Base-by-base conservation (phyloP, 1,140 invertebrate species). In the Grapholita molesta region DNA sequence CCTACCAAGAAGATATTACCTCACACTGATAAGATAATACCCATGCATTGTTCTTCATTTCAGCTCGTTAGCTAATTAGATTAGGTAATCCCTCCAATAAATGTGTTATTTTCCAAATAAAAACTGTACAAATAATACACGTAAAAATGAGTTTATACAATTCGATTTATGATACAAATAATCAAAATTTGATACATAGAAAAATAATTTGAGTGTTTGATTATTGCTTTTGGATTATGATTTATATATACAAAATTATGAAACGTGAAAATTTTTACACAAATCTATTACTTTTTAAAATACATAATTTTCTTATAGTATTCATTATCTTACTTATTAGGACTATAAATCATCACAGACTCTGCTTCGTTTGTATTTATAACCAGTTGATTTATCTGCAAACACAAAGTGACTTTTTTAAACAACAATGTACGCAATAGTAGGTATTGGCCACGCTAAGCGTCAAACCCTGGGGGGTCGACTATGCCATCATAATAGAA, bases 361-460 rank as follows among this genome's bases (percentile, higher is more conserved):
- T 28, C 55, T 33, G 75, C 30, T 67, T 78, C 71, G 61, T 71
- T 70, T 32, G 70, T 33, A 64, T 72, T 71, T 24, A 79, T 78
- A 48, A 70, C 81, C 65, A 83, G 67, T 64, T 83, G 76, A 61
- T 70, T 74, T 24, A 82, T 82, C 84, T 86, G 82, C 38, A 77
- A 84, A 76, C 57, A 72, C 72, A 52, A 68, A 52, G 55, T 38
- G 30, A 55, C 3, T 42, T 33, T 38, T 38, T 38, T 48, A 9
- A 48, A 21, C 15, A 18, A 6, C 18, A 48, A 9, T 7, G 7
- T 8, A 21, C 18, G 42, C 42, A 21, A 21, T n/a, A 48, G 15
- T 18, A 1, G 6, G 15, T 48, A 18, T 21, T 21, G 1, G 18
- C 42, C 8, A 48, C 35, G 15, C n/a, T 35, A 35, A 15, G 42